These are phyloP conservation scores for Diadema setosum DNA, from an alignment of 35 echinoderm and acorn worm genomes.

Conservation along the genomic window DNA sequence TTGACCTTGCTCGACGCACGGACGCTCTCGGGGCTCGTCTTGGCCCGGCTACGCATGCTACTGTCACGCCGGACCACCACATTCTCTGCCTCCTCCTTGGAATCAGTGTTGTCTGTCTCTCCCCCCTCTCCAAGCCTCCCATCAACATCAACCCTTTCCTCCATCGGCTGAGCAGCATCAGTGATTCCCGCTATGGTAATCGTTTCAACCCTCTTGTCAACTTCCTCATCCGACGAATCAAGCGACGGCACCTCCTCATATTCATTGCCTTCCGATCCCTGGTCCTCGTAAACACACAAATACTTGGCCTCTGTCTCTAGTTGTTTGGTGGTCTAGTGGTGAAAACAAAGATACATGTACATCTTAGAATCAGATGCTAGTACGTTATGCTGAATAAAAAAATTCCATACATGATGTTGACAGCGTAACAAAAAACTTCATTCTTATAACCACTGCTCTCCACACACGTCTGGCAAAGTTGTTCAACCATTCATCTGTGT, in stretches of 20 bases:
- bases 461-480: no score
- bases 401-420: no score
- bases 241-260: not conserved
- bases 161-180: not conserved
- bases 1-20: not conserved
- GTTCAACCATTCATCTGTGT: no score
- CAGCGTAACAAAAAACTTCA: no score
- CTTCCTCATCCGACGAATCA: not conserved
- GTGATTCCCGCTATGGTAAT: not conserved
- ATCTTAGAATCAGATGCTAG: no score
- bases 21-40: not conserved
- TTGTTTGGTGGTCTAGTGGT: not conserved
- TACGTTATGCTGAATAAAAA: no score
- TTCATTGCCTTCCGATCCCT: not conserved
- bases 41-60: not conserved
- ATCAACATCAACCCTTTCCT: not conserved
- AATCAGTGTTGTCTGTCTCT: no score
- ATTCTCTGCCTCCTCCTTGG: no score
- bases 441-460: no score
- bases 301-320: not conserved
- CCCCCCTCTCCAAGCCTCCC: not conserved
- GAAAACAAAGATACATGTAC: not conserved
- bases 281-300: not conserved
- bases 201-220: not conserved
- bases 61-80: not conserved